A percentile compares a stretch with the other conserved stretches of the same genome.
Conservation (phyloP, 2,113 vertebrate genomes). For the Mormyrus iriodes region DNA sequence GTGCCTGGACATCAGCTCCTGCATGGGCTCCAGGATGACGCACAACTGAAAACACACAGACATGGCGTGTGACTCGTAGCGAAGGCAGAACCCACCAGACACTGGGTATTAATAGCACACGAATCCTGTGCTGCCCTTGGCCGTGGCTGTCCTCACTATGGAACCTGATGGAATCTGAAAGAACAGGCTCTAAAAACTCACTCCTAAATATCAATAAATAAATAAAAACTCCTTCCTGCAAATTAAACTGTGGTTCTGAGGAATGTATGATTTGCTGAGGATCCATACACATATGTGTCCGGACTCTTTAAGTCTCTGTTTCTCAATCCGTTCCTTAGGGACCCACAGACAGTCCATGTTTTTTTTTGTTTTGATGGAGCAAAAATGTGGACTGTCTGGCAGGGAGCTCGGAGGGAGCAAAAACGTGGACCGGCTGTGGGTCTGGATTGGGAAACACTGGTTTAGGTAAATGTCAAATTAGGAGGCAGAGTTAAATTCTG, state of each 20-base stretch:
- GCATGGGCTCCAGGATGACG: constrained; percentile 99
- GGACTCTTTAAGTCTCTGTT: not conserved
- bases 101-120: not conserved
- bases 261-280: not conserved
- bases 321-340: no score
- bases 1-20: constrained; percentile 98
- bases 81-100: not conserved
- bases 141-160: not conserved
- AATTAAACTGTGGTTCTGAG: not conserved
- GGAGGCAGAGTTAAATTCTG: not conserved
- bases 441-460: not conserved
- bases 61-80: not conserved
- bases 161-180: not conserved
- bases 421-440: not conserved
- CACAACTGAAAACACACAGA: constrained; percentile 76
- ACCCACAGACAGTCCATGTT: no score
- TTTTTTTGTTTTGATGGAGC: no score
- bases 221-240: not conserved
- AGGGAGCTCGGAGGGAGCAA: not conserved
- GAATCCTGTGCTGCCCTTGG: not conserved
- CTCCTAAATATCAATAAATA: not conserved
- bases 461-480: not conserved
- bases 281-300: not conserved
- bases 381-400: not conserved
- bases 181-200: not conserved